Percentiles rank a stretch among this genome's conserved stretches.
Conservation (phyloP, 2,888 invertebrate species). For the Protodeltote pygarga region DNA sequence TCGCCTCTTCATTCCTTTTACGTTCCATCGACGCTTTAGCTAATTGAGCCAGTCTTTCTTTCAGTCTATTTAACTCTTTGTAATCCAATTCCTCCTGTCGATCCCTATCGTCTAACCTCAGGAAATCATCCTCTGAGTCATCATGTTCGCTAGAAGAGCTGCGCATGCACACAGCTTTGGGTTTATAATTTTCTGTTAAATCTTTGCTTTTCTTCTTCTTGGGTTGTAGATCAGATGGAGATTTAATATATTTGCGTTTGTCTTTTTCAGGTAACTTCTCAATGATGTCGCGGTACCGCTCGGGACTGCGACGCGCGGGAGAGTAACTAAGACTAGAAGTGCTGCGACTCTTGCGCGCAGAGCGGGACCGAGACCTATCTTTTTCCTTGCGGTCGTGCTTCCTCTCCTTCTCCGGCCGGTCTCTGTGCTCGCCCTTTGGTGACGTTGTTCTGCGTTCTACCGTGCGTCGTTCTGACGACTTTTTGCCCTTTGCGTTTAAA, state of each 20-base stretch:
- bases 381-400: conserved; percentile 52
- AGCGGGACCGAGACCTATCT: conserved; percentile 62
- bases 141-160: conserved; percentile 88
- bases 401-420: conserved; percentile 53
- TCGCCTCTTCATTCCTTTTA: conserved; percentile 58
- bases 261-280: conserved; percentile 86
- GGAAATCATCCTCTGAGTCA: conserved; percentile 85
- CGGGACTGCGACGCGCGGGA: conserved; percentile 89
- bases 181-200: conserved; percentile 60
- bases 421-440: conserved; percentile 42
- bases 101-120: conserved; percentile 80
- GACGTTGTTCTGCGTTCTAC: conserved; percentile 57
- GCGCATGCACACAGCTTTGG: conserved; percentile 84
- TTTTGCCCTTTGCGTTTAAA: conserved; percentile 60
- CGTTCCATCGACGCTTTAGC: conserved; percentile 88
- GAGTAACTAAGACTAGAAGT: conserved; percentile 89
- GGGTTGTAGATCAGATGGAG: conserved; percentile 73
- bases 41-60: conserved; percentile 89
- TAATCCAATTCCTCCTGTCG: conserved; percentile 86
- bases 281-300: conserved; percentile 89
- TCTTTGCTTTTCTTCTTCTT: conserved; percentile 66
- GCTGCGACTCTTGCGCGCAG: conserved; percentile 77
- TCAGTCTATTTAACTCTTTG: conserved; percentile 89
- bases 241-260: conserved; percentile 81
- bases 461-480: conserved; percentile 55